Base-by-base conservation (phyloP, 1,140 invertebrate genomes). In the Brachionus asplanchnoidis region DNA sequence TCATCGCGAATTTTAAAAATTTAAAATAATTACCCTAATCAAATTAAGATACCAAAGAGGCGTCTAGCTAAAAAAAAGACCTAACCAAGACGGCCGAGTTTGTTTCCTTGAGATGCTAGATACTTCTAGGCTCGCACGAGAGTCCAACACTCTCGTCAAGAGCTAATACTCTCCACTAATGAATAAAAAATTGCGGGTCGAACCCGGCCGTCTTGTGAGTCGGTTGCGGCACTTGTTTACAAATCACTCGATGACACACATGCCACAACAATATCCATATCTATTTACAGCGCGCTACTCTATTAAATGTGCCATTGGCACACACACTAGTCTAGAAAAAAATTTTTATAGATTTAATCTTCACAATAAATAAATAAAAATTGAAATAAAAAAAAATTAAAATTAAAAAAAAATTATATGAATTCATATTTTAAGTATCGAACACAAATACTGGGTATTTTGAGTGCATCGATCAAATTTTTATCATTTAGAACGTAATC, bases 341-440 rank as follows among this genome's bases (percentile, higher is more conserved):
- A 2, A 3, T 28, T 28, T 50, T 53, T 20, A 8, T 60, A 60
- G 53, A 60, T 70, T 70, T n/a, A 68, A 68, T 68, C 65, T 68
- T 68, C 12, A 36, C 23, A 68, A 68, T 17, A 68, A 14, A 68
- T 26, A 65, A 65, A 65, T 1, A 23, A 44, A 75, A 75, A 44
- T 42, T 20, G 44, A 23, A 73, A 40, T n/a, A 73, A 73, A 73
- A 68, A 68, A 32, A 68, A 68, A 20, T 66, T 66, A 17, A 26
- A 26, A 14, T 32, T 32, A 36, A 17, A 14, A 28, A 28, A 28
- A 28, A 73, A 42, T 32, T 32, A 73, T 73, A 40, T 40, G 40
- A 73, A 77, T 50, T 77, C 73, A 23, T 77, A 77, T 77, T 77
- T 77, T n/a, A 77, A 77, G 42, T 77, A 77, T 26, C 73, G 40